Evolutionary conservation across 2,888 invertebrate genomes (phyloP).

Genomic region (Chorisops tibialis): DNA sequence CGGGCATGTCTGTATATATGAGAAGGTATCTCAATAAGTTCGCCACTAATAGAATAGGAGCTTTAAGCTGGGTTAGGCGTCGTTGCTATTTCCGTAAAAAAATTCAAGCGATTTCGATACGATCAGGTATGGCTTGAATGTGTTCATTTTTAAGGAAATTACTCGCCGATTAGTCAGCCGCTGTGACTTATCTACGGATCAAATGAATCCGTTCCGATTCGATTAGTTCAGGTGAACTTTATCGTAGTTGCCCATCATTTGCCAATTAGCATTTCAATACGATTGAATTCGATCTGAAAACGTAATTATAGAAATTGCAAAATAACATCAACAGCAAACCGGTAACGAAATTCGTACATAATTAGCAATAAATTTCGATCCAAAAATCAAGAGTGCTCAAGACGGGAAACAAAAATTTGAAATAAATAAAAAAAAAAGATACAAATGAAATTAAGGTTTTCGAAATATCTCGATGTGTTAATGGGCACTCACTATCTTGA

Average conservation of each 20-base stretch:
- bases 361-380: conserved; percentile 1
- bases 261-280: conserved; percentile 25
- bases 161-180: conserved; percentile 17
- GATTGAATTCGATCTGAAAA: conserved; percentile 8
- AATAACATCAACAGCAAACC: neutral
- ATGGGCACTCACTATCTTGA: conserved; percentile 7
- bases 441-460: neutral
- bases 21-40: neutral
- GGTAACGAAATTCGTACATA: conserved; percentile 1
- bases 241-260: conserved; percentile 18
- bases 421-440: too few species aligned
- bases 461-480: conserved; percentile 18
- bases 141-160: conserved; percentile 21
- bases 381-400: neutral
- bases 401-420: neutral
- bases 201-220: neutral
- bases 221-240: conserved; percentile 16
- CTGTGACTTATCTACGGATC: conserved; percentile 8
- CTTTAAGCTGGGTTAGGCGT: neutral
- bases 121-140: conserved; percentile 6
- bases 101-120: neutral
- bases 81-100: neutral
- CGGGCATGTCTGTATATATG: too few species aligned
- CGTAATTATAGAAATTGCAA: neutral
- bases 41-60: neutral